Percentiles rank a stretch among this genome's conserved stretches.
Conservation (phyloP, 2,797 vertebrate genomes). For the Cheirogaleus major region DNA sequence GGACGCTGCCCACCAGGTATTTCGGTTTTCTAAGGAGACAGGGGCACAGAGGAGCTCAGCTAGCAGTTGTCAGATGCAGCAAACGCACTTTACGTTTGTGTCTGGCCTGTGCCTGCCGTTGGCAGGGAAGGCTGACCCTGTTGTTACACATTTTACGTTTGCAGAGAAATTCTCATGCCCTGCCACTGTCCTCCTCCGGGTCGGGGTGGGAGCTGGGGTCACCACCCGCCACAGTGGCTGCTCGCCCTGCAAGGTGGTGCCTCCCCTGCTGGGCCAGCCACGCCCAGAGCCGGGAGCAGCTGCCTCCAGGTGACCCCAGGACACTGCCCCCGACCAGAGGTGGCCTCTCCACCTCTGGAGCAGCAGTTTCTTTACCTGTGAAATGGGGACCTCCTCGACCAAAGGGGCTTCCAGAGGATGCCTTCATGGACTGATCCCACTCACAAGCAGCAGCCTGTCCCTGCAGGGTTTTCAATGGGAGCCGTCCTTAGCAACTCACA, state of each 20-base stretch:
- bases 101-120: rapidly evolving
- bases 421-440: no score
- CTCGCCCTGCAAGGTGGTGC: rapidly evolving
- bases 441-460: rapidly evolving
- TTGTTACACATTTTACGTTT: rapidly evolving
- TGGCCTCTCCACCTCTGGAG: neutral
- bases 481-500: neutral
- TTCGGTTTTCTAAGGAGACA: neutral
- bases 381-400: neutral
- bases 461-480: rapidly evolving
- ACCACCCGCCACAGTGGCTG: neutral
- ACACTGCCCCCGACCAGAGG: neutral
- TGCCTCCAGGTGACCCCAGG: neutral
- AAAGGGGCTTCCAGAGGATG: neutral
- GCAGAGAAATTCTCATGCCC: neutral
- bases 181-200: neutral
- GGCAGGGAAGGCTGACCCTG: neutral
- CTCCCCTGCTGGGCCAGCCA: neutral
- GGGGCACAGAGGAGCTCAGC: neutral
- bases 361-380: neutral
- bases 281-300: neutral
- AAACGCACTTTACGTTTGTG: rapidly evolving
- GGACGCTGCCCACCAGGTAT: neutral
- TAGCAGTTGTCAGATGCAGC: neutral
- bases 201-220: neutral